Evolutionary conservation across 2,888 invertebrate species (phyloP).

Genomic region (Silvanus unidentatus): DNA sequence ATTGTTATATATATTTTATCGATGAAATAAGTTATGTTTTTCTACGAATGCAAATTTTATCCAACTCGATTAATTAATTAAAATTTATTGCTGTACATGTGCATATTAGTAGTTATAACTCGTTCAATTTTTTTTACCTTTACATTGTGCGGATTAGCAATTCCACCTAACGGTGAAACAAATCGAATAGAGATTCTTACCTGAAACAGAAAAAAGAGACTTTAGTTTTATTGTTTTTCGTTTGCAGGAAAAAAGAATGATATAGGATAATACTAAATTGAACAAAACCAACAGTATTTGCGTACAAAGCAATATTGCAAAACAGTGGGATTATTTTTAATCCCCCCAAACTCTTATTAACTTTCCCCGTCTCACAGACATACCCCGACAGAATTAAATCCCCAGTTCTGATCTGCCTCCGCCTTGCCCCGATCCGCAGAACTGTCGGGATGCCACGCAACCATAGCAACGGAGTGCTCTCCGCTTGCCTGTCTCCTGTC

Average conservation of each 20-base stretch:
- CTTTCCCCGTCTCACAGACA: constrained; percentile 44
- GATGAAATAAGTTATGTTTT: neutral
- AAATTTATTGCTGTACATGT: no score
- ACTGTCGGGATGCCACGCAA: constrained; percentile 50
- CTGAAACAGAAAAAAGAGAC: constrained; percentile 18
- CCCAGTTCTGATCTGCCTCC: constrained; percentile 42
- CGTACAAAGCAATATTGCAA: constrained; percentile 41
- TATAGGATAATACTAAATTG: constrained; percentile 5
- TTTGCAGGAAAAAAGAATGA: constrained; percentile 6
- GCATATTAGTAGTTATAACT: no score
- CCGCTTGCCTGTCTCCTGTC: constrained; percentile 50
- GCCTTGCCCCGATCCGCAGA: constrained; percentile 30
- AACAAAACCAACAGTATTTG: constrained; percentile 18
- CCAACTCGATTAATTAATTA: no score
- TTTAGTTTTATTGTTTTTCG: no score
- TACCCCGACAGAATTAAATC: constrained; percentile 47
- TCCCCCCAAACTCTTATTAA: constrained; percentile 49
- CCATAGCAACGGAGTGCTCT: constrained; percentile 49
- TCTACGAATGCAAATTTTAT: no score
- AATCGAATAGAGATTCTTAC: constrained; percentile 7
- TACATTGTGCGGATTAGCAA: no score
- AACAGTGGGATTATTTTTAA: constrained; percentile 49
- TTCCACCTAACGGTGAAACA: no score
- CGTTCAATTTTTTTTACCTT: no score
- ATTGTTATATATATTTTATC: neutral